Evolutionary conservation across 2,113 vertebrate genomes (phyloP), one percentile per base, ranked within the genome.

Genomic region (Smithornis capensis): DNA sequence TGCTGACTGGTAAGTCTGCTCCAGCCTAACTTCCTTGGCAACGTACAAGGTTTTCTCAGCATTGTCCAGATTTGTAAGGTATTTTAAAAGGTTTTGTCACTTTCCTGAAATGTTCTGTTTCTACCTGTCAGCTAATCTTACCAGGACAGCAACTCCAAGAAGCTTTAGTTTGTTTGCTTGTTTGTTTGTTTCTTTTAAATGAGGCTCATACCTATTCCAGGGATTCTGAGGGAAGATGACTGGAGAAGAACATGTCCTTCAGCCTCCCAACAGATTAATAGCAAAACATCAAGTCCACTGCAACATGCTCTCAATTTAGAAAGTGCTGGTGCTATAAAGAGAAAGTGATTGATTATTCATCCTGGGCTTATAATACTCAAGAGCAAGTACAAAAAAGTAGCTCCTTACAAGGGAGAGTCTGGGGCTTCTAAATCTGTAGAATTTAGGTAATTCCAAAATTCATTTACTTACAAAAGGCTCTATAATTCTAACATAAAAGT

Each of bases 291-390:
- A 92, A 90, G 83, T 89, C 92, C 80, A 81, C 60, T 81, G 83
- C 89, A 94, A 92, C 62, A 82, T 67, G 90, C 90, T 96, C 89
- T 96, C 83, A 90, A 83, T 94, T 93, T 96, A 94, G 79, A 92
- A 94, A 93, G 85, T 94, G 76, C 94, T 94, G 92, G 90, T 95
- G 88, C 93, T 96, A 95, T 96, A 92, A 91, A 92, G 86, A 95
- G 90, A 95, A 96, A 94, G 69, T 76, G 88, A 94, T 81, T 90
- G 93, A 96, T 95, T 96, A 96, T 92, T 96, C 55, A 86, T 62
- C 76, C 89, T 92, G 83, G 49, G 59, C 94, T 93, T 88, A 42
- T 60, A 92, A 92, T 37, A 87, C 45, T 83, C 0, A 1, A 92
- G 80, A 96, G 27, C 64, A 90, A 92, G 73, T 88, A 96, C 23